Evolutionary conservation across 2,888 invertebrate species (phyloP), one percentile per base, ranked within the genome.

Genomic region (Holacanthella duospinosa): DNA sequence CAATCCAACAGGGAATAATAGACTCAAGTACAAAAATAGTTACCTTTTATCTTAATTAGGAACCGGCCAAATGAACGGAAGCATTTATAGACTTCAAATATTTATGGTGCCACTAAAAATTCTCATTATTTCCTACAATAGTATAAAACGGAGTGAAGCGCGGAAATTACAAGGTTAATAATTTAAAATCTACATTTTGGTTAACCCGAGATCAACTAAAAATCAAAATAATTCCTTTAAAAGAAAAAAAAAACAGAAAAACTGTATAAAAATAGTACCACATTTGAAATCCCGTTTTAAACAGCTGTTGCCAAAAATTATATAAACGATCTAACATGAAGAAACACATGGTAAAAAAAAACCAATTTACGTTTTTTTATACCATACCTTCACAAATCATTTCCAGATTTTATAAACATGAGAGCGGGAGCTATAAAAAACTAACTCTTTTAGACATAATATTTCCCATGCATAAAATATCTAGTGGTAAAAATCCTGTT

Each of bases 21-120:
- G n/a, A 48, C 21, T 4, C 48, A n/a, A 21, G 48, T 21, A n/a
- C 16, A 48, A 48, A 48, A 48, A 48, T 21, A 9, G 16, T 48
- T 48, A 4, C 48, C 48, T 48, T 48, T 48, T 48, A 48, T 48
- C 48, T 48, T 48, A 48, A 48, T 48, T 48, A 48, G 21, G 48
- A 48, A n/a, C n/a, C n/a, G n/a, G n/a, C n/a, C n/a, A n/a, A 48
- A 9, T n/a, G 48, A 48, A 48, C n/a, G 48, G 21, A 21, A 9
- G n/a, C 4, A 21, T 21, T 36, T 36, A 36, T 36, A 9, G 36
- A 6, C 16, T 36, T 36, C 6, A 36, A 36, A 36, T 16, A 36
- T 36, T 36, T 36, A 36, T 16, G n/a, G n/a, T n/a, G n/a, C n/a
- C n/a, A n/a, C n/a, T n/a, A n/a, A n/a, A n/a, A n/a, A n/a, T n/a